Conservation (phyloP, 2,888 invertebrate genomes). For the Euplagia quadripunctaria region DNA sequence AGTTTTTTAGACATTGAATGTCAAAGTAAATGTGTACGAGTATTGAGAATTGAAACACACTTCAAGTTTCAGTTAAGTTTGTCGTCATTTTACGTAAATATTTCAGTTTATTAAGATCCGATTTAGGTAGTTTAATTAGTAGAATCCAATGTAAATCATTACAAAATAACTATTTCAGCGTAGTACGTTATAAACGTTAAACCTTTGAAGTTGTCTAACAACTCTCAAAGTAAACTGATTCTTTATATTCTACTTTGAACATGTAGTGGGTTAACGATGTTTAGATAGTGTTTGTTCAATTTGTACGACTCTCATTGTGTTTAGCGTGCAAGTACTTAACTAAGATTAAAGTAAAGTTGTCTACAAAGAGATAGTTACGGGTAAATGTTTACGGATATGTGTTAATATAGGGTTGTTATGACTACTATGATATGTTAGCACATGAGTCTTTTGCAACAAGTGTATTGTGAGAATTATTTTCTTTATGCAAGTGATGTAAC, state of each 20-base stretch:
- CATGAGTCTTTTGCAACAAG: background rate
- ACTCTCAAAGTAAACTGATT: background rate
- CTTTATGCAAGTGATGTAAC: background rate
- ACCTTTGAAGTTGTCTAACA: constrained; percentile 1
- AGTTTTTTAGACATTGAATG: too few relatives aligned
- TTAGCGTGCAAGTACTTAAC: background rate
- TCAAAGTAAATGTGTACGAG: too few relatives aligned
- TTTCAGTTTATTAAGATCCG: too few relatives aligned
- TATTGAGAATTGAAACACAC: too few relatives aligned
- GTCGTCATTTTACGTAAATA: too few relatives aligned
- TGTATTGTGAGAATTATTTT: background rate
- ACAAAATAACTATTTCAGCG: background rate
- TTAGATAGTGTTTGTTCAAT: constrained; percentile 25
- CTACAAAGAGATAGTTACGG: constrained; percentile 20
- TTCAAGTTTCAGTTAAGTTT: too few relatives aligned
- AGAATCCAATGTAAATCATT: too few relatives aligned
- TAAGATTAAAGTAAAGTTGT: constrained; percentile 9
- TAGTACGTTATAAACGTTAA: background rate
- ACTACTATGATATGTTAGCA: background rate
- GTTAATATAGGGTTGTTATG: constrained; percentile 9
- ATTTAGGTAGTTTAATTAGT: too few relatives aligned
- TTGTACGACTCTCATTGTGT: constrained; percentile 3
- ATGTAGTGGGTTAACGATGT: constrained; percentile 38
- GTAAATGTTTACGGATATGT: constrained; percentile 13
- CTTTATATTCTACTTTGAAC: constrained; percentile 8